These are phyloP conservation scores for Mya arenaria DNA, from an alignment of 1,140 invertebrate species.

Conservation along the genomic window DNA sequence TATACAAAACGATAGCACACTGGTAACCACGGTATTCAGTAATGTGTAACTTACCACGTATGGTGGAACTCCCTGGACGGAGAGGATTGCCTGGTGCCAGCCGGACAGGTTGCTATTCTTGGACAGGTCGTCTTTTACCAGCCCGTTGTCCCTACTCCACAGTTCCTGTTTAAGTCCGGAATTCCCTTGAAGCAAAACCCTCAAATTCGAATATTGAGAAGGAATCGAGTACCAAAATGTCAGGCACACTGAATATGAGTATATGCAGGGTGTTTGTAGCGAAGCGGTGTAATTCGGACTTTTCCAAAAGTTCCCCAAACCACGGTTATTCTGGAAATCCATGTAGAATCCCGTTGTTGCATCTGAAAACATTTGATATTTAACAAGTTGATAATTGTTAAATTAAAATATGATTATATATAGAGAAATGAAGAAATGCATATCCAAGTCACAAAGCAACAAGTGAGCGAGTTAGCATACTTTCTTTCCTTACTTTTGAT, in stretches of 20 bases:
- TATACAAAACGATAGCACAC: neutral
- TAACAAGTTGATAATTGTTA: neutral
- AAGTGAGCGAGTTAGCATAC: neutral
- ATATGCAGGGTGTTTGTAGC: slow-evolving; percentile 2
- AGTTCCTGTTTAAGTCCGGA: neutral
- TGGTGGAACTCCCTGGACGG: neutral
- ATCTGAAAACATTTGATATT: neutral
- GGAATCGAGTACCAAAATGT: slow-evolving; percentile 27
- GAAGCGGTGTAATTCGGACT: neutral
- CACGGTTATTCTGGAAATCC: neutral
- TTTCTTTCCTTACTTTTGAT: neutral
- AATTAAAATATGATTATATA: too few relatives aligned
- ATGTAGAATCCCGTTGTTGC: slow-evolving; percentile 9
- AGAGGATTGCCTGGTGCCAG: neutral
- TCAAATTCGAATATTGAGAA: neutral
- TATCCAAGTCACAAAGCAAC: too few relatives aligned
- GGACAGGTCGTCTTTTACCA: neutral
- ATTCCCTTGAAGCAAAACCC: neutral
- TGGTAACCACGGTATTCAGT: too few relatives aligned
- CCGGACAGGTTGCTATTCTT: slow-evolving; percentile 11
- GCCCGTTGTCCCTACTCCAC: neutral
- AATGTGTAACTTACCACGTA: slow-evolving; percentile 7
- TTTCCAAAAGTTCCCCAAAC: neutral
- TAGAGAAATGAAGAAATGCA: too few relatives aligned
- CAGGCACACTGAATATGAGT: neutral